A percentile compares a stretch with the other conserved stretches of the same genome.
Conservation (phyloP, 2,113 vertebrate genomes). For the Oryzias woworae region DNA sequence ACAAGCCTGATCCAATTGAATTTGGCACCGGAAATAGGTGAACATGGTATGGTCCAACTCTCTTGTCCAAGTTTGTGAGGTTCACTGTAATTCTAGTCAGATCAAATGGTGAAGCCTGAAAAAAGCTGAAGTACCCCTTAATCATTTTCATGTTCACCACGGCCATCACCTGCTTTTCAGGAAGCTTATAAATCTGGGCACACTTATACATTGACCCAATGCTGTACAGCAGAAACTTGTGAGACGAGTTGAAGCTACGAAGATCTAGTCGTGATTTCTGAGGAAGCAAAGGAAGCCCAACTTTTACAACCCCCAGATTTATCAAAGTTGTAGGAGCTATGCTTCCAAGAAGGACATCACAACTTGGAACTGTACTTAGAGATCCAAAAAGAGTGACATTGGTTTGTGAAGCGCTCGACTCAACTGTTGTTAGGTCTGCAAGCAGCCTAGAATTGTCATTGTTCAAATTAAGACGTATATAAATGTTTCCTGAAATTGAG, state of each 20-base stretch:
- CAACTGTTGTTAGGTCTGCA: constrained; percentile 60
- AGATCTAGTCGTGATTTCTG: constrained; percentile 67
- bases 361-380: constrained; percentile 43
- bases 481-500: constrained; percentile 71
- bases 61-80: constrained; percentile 62
- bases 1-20: constrained; percentile 53
- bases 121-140: constrained; percentile 71
- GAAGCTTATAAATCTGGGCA: constrained; percentile 62
- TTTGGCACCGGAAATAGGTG: constrained; percentile 75
- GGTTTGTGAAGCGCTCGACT: constrained; percentile 22
- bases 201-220: constrained; percentile 57
- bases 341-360: constrained; percentile 47
- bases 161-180: constrained; percentile 67
- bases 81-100: constrained; percentile 68
- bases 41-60: constrained; percentile 69
- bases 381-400: constrained; percentile 51
- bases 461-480: constrained; percentile 62
- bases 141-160: constrained; percentile 75
- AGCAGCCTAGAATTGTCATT: constrained; percentile 48
- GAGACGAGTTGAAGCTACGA: not conserved
- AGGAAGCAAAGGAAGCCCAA: constrained; percentile 60
- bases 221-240: constrained; percentile 60
- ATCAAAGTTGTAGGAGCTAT: constrained; percentile 36
- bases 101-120: constrained; percentile 78
- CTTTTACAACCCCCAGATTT: constrained; percentile 55